A percentile compares a stretch with the other conserved stretches of the same genome.
Evolutionary conservation across 2,888 invertebrate species (phyloP).

Genomic region (Pristionchus arcanus): DNA sequence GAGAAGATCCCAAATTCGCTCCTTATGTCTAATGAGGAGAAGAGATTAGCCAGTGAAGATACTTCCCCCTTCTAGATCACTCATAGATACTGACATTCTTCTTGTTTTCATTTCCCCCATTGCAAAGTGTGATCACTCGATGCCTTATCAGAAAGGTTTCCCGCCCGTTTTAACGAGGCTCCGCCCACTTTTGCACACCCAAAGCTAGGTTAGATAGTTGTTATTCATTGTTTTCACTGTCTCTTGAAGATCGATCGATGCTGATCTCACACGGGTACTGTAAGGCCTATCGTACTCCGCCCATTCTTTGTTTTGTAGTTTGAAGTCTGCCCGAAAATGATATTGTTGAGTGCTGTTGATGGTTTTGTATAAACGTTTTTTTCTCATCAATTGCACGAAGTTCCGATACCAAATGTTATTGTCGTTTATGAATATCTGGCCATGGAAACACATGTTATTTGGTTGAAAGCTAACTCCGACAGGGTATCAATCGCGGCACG

Average conservation of each 20-base stretch:
- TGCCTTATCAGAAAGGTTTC: not conserved
- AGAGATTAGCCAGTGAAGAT: slow-evolving; percentile 68
- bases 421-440: not conserved
- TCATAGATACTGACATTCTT: not conserved
- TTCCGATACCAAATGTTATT: not conserved
- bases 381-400: not conserved
- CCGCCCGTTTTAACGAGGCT: not conserved
- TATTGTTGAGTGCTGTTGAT: slow-evolving; percentile 19
- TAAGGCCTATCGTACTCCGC: slow-evolving; percentile 11
- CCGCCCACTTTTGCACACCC: not conserved
- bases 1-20: slow-evolving; percentile 73
- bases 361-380: slow-evolving; percentile 15
- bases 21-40: slow-evolving; percentile 73
- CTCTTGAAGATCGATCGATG: slow-evolving; percentile 28
- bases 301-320: slow-evolving; percentile 16
- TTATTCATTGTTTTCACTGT: slow-evolving; percentile 18
- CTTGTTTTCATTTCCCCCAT: slow-evolving; percentile 42
- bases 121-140: not conserved
- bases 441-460: not conserved
- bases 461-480: not conserved
- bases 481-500: not conserved
- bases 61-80: slow-evolving; percentile 69
- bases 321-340: not conserved
- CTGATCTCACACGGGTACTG: slow-evolving; percentile 33
- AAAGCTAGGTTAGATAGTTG: slow-evolving; percentile 10